Conservation (phyloP, 2,888 invertebrate species). For the Nasonovia ribisnigri region DNA sequence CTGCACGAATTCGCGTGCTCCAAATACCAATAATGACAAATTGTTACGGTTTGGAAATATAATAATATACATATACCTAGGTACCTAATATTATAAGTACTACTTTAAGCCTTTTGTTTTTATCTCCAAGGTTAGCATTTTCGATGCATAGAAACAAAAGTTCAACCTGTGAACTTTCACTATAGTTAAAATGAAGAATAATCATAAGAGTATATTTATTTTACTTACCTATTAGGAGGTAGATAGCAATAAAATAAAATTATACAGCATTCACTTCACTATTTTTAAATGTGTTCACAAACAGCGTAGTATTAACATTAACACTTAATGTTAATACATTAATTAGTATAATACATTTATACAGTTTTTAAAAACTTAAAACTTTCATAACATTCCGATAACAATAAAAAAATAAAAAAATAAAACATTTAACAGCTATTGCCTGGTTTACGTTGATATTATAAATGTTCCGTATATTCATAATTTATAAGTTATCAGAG, state of each 20-base stretch:
- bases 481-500: neutral
- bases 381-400: neutral
- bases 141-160: neutral
- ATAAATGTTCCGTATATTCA: neutral
- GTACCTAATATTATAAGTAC: neutral
- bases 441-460: neutral
- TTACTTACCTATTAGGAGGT: neutral
- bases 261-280: neutral
- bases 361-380: neutral
- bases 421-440: neutral
- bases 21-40: neutral
- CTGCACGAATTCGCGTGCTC: neutral
- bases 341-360: neutral
- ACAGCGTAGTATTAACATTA: neutral
- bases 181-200: neutral
- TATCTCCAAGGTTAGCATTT: neutral
- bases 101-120: neutral
- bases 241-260: neutral
- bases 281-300: neutral
- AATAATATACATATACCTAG: neutral
- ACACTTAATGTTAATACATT: no score
- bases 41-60: neutral
- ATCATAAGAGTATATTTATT: neutral
- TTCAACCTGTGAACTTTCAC: neutral
- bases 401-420: neutral